phyloP scores from a whole-genome alignment of 2,113 vertebrate genomes.

The Pelodiscus sinensis region DNA sequence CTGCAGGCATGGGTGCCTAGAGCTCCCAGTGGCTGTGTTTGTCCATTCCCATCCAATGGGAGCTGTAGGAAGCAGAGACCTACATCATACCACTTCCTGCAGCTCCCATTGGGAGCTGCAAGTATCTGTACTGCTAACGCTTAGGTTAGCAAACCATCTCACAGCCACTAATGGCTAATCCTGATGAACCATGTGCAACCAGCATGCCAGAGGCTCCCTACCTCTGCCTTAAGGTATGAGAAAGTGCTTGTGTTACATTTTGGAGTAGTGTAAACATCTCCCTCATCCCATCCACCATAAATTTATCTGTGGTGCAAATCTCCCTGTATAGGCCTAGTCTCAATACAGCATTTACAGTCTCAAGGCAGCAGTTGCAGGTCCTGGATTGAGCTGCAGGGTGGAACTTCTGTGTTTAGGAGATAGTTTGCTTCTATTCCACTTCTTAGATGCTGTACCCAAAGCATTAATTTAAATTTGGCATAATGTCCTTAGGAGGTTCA shows the following conservation, averaged over 20 bases:
- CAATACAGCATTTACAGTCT: conserved; percentile 36
- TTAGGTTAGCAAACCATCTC: too few species aligned
- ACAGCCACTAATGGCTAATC: too few species aligned
- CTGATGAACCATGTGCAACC: too few species aligned
- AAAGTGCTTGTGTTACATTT: conserved; percentile 47
- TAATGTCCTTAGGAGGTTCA: background rate
- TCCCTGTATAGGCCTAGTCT: conserved; percentile 13
- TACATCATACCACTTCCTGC: too few species aligned
- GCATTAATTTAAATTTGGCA: conserved; percentile 62
- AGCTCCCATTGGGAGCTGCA: too few species aligned
- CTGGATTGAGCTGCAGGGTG: conserved; percentile 47
- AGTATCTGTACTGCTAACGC: too few species aligned
- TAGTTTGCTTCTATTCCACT: conserved; percentile 30
- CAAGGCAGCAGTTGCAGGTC: conserved; percentile 23
- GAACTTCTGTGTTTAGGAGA: conserved; percentile 27
- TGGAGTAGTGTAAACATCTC: conserved; percentile 42
- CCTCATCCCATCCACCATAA: conserved; percentile 50
- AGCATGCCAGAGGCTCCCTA: too few species aligned
- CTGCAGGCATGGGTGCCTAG: too few species aligned
- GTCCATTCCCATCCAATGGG: too few species aligned
- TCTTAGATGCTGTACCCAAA: background rate
- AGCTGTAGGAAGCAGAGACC: too few species aligned
- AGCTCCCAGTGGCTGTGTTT: too few species aligned
- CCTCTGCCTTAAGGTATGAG: conserved; percentile 43
- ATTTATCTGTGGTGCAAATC: conserved; percentile 53